Evolutionary conservation across 2,888 invertebrate genomes (phyloP).

Genomic region (Nephrotoma guestfalica): DNA sequence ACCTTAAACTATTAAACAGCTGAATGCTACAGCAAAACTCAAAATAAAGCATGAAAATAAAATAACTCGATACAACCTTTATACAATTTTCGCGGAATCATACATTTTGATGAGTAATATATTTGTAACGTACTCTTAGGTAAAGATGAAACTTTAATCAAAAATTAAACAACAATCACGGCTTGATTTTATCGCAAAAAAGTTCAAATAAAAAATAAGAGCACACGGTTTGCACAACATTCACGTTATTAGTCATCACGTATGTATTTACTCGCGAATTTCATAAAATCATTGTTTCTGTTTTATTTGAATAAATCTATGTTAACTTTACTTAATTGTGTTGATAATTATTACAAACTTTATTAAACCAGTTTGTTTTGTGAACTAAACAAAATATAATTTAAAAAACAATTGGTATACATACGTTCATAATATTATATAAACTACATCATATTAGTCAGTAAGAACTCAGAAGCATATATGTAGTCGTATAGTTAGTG

Average conservation of each 20-base stretch:
- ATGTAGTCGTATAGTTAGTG: too few species aligned
- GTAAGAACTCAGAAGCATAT: too few species aligned
- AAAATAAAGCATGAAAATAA: background rate
- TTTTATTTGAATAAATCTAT: background rate
- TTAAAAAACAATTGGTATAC: too few species aligned
- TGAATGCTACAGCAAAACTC: background rate
- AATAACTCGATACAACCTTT: background rate
- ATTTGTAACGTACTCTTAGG: background rate
- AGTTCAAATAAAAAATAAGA: background rate
- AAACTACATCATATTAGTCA: too few species aligned
- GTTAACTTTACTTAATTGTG: background rate
- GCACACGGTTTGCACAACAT: background rate
- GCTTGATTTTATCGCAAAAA: background rate
- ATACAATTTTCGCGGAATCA: background rate
- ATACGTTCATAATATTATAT: too few species aligned
- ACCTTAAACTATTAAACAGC: background rate
- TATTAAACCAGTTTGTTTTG: background rate
- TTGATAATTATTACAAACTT: background rate
- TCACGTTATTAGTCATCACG: background rate
- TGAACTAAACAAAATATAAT: background rate
- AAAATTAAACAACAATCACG: background rate
- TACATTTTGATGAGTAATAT: background rate
- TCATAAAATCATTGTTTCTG: background rate
- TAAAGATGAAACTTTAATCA: background rate
- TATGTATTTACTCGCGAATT: background rate